A percentile compares a stretch with the other conserved stretches of the same genome.
These are phyloP conservation scores for Chirona hameri DNA, from an alignment of 2,888 invertebrate species.

Conservation along the genomic window DNA sequence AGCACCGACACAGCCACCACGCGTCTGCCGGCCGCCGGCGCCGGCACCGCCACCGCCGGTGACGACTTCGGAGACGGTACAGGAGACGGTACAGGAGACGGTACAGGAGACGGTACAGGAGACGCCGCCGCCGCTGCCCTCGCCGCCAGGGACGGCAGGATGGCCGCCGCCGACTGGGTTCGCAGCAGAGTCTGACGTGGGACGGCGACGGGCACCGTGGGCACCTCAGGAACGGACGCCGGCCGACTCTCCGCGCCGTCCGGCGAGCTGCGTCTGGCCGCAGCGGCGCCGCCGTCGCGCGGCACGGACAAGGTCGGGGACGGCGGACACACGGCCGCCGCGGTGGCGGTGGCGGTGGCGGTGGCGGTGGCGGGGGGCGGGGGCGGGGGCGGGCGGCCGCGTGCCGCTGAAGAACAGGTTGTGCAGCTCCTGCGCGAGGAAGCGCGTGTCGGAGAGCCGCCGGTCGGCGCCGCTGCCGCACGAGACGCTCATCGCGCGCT, in stretches of 20 bases:
- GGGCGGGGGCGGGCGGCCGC: not conserved
- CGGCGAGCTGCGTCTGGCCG: not conserved
- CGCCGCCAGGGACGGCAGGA: not conserved
- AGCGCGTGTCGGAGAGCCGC: constrained; percentile 6
- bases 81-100: too few relatives aligned
- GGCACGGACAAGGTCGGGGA: not conserved
- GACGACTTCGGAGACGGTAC: not conserved
- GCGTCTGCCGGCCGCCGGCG: not conserved
- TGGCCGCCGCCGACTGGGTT: not conserved
- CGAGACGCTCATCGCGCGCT: constrained; percentile 26
- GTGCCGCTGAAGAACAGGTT: constrained; percentile 12
- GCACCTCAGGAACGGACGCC: not conserved
- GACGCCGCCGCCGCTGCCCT: not conserved
- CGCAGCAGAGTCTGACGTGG: not conserved
- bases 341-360: not conserved
- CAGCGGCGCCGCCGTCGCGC: not conserved
- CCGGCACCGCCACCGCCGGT: not conserved
- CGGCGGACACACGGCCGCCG: not conserved
- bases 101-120: too few relatives aligned
- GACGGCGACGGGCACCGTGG: too few relatives aligned
- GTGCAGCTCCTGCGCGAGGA: constrained; percentile 11
- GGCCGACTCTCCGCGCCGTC: constrained; percentile 5
- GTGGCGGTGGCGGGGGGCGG: not conserved
- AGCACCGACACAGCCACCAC: constrained; percentile 1
- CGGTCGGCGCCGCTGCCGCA: constrained; percentile 12